Evolutionary conservation across 2,797 vertebrate genomes (phyloP), one percentile per base, ranked within the genome.

Genomic region (Semotilus atromaculatus): DNA sequence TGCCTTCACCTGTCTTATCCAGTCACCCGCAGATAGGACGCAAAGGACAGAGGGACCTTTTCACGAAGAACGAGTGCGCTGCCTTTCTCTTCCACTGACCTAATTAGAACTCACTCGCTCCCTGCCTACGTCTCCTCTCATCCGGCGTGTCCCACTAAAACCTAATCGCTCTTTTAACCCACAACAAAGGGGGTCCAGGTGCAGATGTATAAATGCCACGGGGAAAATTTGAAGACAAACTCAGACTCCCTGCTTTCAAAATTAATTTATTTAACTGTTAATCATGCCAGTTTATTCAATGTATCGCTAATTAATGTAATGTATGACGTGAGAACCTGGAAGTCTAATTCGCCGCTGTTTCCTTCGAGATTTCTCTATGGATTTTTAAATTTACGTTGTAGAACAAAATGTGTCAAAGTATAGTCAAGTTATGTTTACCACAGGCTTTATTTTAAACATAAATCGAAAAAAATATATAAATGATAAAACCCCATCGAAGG

Each of bases 1-100:
- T 87, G 83, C 80, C 83, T 88, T 88, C 83, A 86, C 86, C 86
- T 87, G 86, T 88, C 88, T 89, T 75, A 78, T 85, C 74, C 81
- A 83, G 64, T 86, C 80, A 84, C 76, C 76, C 67, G 40, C 67
- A 79, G 53, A 84, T 40, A 55, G 80, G 62, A 85, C 40, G 66
- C 85, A 86, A 83, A 87, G 85, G 81, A 88, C 85, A 88, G 72
- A 9, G 72, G 82, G 83, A 87, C 83, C 85, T 88, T 89, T 89
- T 89, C 77, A 86, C 58, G 1, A 66, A 51, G 67, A 85, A 26
- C 26, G 21, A 16, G 43, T 31, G 26, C 26, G 3, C n/a, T 18
- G 16, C 36, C 73, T 68, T 48, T 83, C 62, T 74, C 71, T 73
- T 71, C 51, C 67, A 62, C 66, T 83, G 64, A 78, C 74, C 64